Evolutionary conservation across 2,888 invertebrate genomes (phyloP), one percentile per base, ranked within the genome.

Genomic region (Oxystoma pomonae): DNA sequence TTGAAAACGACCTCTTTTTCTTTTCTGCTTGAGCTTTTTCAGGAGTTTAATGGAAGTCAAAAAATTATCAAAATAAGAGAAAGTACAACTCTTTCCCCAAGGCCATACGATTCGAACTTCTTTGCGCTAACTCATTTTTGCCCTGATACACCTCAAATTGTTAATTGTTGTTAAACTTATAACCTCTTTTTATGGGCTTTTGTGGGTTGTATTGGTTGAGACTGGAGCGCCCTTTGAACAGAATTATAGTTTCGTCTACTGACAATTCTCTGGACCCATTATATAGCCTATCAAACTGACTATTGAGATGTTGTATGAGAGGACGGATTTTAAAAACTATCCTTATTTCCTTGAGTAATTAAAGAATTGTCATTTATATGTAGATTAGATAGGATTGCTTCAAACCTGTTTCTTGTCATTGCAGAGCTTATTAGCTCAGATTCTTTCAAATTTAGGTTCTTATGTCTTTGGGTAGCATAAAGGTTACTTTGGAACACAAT

Each of bases 191-290:
- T n/a, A n/a, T n/a, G n/a, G n/a, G n/a, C n/a, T n/a, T n/a, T n/a
- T n/a, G n/a, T n/a, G n/a, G n/a, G n/a, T n/a, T n/a, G n/a, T n/a
- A n/a, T n/a, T n/a, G n/a, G n/a, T n/a, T n/a, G n/a, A n/a, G n/a
- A n/a, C n/a, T n/a, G n/a, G n/a, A n/a, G n/a, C n/a, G n/a, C n/a
- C n/a, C 57, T 21, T 57, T 57, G 17, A 66, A 66, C 17, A 51
- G 55, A 17, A 66, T 61, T 67, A 67, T 68, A 53, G 61, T 63
- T 65, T 65, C 65, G 49, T 63, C 64, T 17, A 64, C 59, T 35
- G 63, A 22, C 53, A 62, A 17, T 20, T 53, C 60, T 55, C 20
- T 20, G 53, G 55, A 7, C 9, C 35, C 35, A 53, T 60, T n/a
- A 52, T 35, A 60, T 20, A 55, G 55, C 55, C 53, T 21, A 20